phyloP scores from a whole-genome alignment of 2,888 invertebrate genomes.

The Eulithis prunata region DNA sequence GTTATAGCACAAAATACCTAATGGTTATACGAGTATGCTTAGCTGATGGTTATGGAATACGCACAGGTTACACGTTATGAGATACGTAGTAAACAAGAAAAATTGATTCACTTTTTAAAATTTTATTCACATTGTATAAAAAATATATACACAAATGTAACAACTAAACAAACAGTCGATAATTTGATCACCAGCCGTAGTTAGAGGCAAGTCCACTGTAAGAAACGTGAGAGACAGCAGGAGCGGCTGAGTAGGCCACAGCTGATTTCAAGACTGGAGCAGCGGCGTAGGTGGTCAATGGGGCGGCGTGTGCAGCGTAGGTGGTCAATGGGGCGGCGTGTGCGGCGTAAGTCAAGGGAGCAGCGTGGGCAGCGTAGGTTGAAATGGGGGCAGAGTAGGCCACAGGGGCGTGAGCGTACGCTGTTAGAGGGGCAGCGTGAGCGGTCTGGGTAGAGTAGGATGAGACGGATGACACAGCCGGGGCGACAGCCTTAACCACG shows the following conservation, averaged over 20 bases:
- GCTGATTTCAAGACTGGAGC: constrained; percentile 70
- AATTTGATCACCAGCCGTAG: constrained; percentile 86
- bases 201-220: constrained; percentile 86
- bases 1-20: background rate
- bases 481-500: constrained; percentile 56
- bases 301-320: constrained; percentile 51
- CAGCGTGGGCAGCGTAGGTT: constrained; percentile 52
- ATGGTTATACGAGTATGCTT: no score
- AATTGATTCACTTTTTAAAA: constrained; percentile 44
- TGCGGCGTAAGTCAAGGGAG: constrained; percentile 57
- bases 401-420: constrained; percentile 51
- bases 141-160: constrained; percentile 72
- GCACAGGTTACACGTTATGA: no score
- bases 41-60: no score
- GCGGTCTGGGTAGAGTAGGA: constrained; percentile 49
- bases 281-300: constrained; percentile 50
- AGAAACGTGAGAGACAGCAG: constrained; percentile 85
- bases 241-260: constrained; percentile 83
- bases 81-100: background rate
- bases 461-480: constrained; percentile 44
- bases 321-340: constrained; percentile 56
- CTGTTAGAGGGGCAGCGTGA: constrained; percentile 46
- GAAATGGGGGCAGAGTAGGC: constrained; percentile 58
- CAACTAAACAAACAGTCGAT: constrained; percentile 59
- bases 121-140: constrained; percentile 71